Base-by-base conservation (phyloP, 2,113 vertebrate genomes). In the Hippocampus zosterae region DNA sequence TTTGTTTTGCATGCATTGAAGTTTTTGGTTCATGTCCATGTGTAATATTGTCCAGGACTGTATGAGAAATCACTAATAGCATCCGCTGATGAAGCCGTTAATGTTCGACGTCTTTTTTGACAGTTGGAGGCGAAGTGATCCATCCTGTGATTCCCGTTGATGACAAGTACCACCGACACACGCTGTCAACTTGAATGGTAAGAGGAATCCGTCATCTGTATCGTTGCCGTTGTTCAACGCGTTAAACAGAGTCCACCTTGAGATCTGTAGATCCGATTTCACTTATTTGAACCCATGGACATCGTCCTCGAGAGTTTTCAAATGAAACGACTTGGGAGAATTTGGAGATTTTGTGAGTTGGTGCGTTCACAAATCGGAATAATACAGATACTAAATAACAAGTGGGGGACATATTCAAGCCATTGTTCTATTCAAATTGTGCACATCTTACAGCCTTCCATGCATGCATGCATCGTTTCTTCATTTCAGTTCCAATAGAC, bases 401-500 rank as follows among this genome's bases (percentile, higher is more conserved):
- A 11, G n/a, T 6, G 3, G 53, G 15, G 16, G 56, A 59, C 56
- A 29, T 61, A 67, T 81, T 73, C 78, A 71, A 86, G 73, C 72
- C 25, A 2, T 0, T 41, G 80, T 78, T 87, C 80, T 69, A 21
- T 53, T 65, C 71, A 67, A 62, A 83, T 81, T 76, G 84, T 81
- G 81, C 78, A 46, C 68, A 40, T 42, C 8, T 59, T 71, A 65
- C 61, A 46, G 13, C 3, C 46, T 65, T 55, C 77, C 56, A 66
- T 77, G 68, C 46, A 66, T 77, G 68, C 46, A 12, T 78, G 71
- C 65, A 61, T 75, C 52, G 59, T 56, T 68, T 74, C 68, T 63
- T 53, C 69, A 25, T 71, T 80, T 69, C 6, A 53, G 71, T 65
- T 60, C 21, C 59, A 85, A 27, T 82, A 87, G 83, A 84, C 82